A percentile compares a stretch with the other conserved stretches of the same genome.
These are phyloP conservation scores for Thymelicus sylvestris DNA, from an alignment of 2,888 invertebrate species.

Conservation along the genomic window DNA sequence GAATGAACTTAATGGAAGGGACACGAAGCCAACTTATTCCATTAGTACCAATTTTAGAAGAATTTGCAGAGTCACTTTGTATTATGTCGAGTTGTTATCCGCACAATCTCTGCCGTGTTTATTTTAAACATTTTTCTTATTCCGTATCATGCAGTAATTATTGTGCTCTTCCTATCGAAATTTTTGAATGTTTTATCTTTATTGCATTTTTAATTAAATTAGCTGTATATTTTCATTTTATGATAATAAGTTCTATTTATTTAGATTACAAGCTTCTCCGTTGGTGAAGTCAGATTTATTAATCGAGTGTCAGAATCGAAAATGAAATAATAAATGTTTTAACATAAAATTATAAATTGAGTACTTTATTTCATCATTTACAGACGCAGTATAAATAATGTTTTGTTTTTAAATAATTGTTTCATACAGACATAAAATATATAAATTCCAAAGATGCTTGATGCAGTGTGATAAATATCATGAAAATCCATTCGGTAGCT, in stretches of 20 bases:
- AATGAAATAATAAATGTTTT: slow-evolving; percentile 79
- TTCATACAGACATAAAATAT: too few species aligned
- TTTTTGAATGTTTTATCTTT: slow-evolving; percentile 31
- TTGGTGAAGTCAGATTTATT: slow-evolving; percentile 60
- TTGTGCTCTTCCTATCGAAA: slow-evolving; percentile 33
- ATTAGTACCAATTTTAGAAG: too few species aligned
- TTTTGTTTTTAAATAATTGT: too few species aligned
- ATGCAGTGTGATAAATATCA: too few species aligned
- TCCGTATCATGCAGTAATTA: background rate
- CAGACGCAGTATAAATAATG: background rate
- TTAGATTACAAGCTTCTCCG: slow-evolving; percentile 54
- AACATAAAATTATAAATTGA: slow-evolving; percentile 49
- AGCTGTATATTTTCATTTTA: slow-evolving; percentile 39
- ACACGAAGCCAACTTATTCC: too few species aligned
- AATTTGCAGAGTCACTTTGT: too few species aligned
- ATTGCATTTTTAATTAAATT: slow-evolving; percentile 48
- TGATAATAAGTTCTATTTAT: slow-evolving; percentile 46
- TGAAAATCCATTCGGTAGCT: too few species aligned
- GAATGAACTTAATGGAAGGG: too few species aligned
- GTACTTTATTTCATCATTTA: slow-evolving; percentile 32
- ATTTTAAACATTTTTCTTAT: too few species aligned
- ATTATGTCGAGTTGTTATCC: too few species aligned
- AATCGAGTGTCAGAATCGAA: slow-evolving; percentile 62
- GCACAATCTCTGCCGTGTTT: too few species aligned
- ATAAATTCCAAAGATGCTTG: too few species aligned